Conservation (phyloP, 2,797 vertebrate species). For the Urocyon cinereoargenteus region DNA sequence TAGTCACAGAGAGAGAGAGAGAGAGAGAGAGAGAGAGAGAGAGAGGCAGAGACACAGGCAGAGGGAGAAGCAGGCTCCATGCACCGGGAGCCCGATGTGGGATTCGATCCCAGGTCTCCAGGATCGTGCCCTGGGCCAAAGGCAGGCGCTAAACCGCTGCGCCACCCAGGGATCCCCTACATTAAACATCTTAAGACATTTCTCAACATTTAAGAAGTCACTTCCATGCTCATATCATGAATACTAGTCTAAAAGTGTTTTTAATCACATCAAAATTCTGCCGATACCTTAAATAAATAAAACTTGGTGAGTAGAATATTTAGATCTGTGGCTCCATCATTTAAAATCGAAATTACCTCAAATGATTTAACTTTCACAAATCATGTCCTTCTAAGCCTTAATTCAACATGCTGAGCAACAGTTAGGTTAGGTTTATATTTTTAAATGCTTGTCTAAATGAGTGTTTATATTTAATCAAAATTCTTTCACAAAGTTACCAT, state of each 20-base stretch:
- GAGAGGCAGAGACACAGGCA: too few relatives aligned
- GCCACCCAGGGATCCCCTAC: too few relatives aligned
- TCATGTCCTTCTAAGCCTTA: not conserved
- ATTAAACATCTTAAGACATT: not conserved
- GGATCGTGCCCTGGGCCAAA: too few relatives aligned
- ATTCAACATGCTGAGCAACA: not conserved
- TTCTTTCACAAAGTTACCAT: constrained; percentile 9
- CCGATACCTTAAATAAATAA: constrained; percentile 2
- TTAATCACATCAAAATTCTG: not conserved
- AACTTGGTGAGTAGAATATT: not conserved
- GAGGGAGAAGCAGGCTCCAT: too few relatives aligned
- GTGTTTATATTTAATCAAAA: not conserved
- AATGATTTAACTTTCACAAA: not conserved
- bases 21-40: too few relatives aligned
- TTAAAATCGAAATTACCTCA: not conserved
- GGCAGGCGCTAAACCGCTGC: too few relatives aligned
- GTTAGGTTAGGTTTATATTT: not conserved
- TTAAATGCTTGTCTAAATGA: constrained; percentile 36
- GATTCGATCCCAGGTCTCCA: too few relatives aligned
- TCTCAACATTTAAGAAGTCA: not conserved
- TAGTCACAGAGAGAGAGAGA: too few relatives aligned
- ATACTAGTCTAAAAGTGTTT: not conserved
- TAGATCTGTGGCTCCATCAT: not conserved
- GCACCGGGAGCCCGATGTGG: too few relatives aligned
- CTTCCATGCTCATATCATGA: not conserved